Evolutionary conservation across 30 jellyfish, hydroid and myxozoan species (phyloP).

Genomic region (Euphysa ruthae): DNA sequence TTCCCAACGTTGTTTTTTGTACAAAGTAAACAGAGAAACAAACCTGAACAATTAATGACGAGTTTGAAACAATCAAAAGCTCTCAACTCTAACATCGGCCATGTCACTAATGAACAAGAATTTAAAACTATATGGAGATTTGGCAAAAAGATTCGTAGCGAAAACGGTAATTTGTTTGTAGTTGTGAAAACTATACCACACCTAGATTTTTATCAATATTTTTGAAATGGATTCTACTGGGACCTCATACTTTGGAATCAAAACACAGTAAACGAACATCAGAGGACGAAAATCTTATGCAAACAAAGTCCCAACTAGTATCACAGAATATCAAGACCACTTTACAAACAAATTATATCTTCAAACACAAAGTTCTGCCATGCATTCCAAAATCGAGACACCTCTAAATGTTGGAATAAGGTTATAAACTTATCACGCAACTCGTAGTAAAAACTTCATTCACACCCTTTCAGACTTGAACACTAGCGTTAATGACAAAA

Average conservation of each 20-base stretch:
- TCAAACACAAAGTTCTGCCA: neutral
- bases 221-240: neutral
- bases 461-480: constrained; percentile 7
- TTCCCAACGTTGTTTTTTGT: neutral
- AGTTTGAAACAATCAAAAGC: too few species aligned
- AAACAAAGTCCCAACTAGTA: neutral
- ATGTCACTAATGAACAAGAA: neutral
- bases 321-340: neutral
- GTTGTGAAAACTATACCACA: neutral
- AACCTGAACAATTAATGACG: neutral
- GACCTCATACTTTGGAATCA: neutral
- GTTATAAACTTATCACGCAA: neutral
- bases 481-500: neutral
- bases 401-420: neutral
- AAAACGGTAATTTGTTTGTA: neutral
- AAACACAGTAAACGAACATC: neutral
- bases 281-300: neutral
- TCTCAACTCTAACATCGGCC: too few species aligned
- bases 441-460: constrained; percentile 2
- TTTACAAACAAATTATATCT: neutral
- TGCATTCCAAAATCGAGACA: too few species aligned
- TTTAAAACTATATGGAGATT: neutral
- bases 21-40: neutral
- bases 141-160: neutral
- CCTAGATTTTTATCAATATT: neutral